Base-by-base conservation (phyloP, 2,888 invertebrate species). In the Drosophila siamana region DNA sequence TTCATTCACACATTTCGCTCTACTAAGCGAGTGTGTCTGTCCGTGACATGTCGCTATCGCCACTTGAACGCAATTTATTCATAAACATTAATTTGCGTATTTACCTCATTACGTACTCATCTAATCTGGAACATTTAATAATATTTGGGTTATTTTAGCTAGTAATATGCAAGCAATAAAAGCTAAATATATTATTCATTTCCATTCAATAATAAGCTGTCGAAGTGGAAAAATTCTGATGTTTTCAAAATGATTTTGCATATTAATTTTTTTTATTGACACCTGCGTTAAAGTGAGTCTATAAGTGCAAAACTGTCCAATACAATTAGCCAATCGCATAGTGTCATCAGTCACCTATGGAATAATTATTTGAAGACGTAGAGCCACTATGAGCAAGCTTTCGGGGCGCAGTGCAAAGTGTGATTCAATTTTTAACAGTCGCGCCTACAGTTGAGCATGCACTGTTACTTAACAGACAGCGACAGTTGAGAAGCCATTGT, bases 401-500 rank as follows among this genome's bases (percentile, higher is more conserved):
- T 9, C n/a, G 11, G n/a, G n/a, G 11, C 1, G 4, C 4, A 11
- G 6, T n/a, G 7, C 3, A 43, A 59, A 28, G 6, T 41, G 6
- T 19, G 0, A 9, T 8, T 24, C 6, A 50, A 16, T 7, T 30
- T 16, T 33, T 19, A 43, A 30, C 24, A 11, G 22, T 1, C 43
- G 13, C 16, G 15, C 13, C 16, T 28, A 43, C 41, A 60, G 51
- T 64, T 59, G n/a, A 22, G 1, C 4, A 22, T 4, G 5, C n/a
- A 50, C 63, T 43, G 9, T 9, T 8, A 13, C 33, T 22, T 47
- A 55, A 40, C 47, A 55, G 44, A 9, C 16, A 40, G 15, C 24
- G 9, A 40, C 40, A 40, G 64, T 64, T 60, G 15, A 11, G 28
- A 8, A 15, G n/a, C 8, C 44, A 64, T 26, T 64, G 30, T 7